Percentiles rank a stretch among this genome's conserved stretches.
Evolutionary conservation across 2,888 invertebrate species (phyloP).

Genomic region (Aricia artaxerxes): DNA sequence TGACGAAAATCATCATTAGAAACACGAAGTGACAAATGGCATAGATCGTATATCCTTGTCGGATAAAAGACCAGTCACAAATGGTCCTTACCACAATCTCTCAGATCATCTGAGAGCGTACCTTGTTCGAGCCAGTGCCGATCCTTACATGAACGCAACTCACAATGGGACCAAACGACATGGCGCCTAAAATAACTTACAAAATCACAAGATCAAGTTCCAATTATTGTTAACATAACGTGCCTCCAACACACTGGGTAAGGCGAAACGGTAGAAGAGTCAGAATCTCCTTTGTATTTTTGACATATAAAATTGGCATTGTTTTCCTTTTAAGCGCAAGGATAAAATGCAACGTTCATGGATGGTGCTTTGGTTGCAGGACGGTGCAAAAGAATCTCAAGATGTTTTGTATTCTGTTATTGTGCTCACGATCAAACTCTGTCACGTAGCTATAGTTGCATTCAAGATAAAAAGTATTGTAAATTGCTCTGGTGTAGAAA

Average conservation of each 20-base stretch:
- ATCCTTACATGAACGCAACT: neutral
- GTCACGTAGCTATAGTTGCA: slow-evolving; percentile 42
- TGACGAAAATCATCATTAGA: slow-evolving; percentile 67
- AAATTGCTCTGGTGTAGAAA: slow-evolving; percentile 1
- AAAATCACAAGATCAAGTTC: slow-evolving; percentile 24
- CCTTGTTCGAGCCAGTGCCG: slow-evolving; percentile 32
- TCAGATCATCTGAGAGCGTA: slow-evolving; percentile 29
- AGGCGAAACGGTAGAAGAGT: slow-evolving; percentile 16
- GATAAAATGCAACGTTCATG: slow-evolving; percentile 64
- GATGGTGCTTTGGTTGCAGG: slow-evolving; percentile 73
- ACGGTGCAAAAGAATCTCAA: slow-evolving; percentile 70
- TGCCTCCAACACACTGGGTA: slow-evolving; percentile 23
- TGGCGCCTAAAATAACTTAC: slow-evolving; percentile 28
- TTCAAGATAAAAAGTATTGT: slow-evolving; percentile 11
- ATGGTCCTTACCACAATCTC: slow-evolving; percentile 38
- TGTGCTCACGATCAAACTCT: slow-evolving; percentile 60
- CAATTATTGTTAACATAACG: slow-evolving; percentile 16
- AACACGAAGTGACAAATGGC: slow-evolving; percentile 49
- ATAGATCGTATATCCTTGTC: slow-evolving; percentile 40
- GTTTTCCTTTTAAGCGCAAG: slow-evolving; percentile 72
- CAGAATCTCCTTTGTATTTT: slow-evolving; percentile 18
- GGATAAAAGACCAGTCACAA: slow-evolving; percentile 37
- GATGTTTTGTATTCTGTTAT: slow-evolving; percentile 63
- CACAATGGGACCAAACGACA: slow-evolving; percentile 17
- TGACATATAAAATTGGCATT: slow-evolving; percentile 76